Evolutionary conservation across 2,888 invertebrate species (phyloP), one percentile per base, ranked within the genome.

Genomic region (Melieria crassipennis): DNA sequence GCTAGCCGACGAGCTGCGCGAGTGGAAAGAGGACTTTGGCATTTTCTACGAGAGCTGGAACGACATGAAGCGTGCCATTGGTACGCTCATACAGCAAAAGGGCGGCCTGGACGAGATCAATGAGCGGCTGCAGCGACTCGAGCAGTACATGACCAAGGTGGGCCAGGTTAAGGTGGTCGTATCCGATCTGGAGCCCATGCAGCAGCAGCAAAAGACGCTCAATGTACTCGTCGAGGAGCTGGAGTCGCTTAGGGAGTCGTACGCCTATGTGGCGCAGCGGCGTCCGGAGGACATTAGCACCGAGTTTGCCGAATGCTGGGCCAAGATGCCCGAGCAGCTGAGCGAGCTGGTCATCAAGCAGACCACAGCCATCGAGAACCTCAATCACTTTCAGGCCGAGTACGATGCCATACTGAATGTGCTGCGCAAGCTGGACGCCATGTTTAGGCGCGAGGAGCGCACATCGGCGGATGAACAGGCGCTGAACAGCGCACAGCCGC

Each of bases 91-190:
- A 50, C 80, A 86, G 78, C 86, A 89, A 75, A 88, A 89, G 69
- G 87, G 88, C 63, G 89, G 89, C 1, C 87, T 90, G 56, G 88
- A 89, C 74, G 89, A 88, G 55, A 60, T 81, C 0, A 76, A 79
- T 9, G 73, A 77, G 16, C 79, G 84, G 3, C 57, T 84, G 30
- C 78, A 78, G 47, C 73, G 78, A 48, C 67, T 87, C 4, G 78
- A 83, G 13, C 77, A 79, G 5, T 85, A 85, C 69, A 75, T 79
- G 0, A 76, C 79, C n/a, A 78, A 80, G 30, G 78, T 85, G 1
- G 74, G 76, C 0, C 78, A 77, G 43, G 76, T 80, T 1, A 78
- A 80, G 52, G 83, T 87, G 45, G 73, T 85, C 1, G 82, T 85
- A 0, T 78, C 85, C 0, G 79, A 81, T 47, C 69, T 82, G 52